Evolutionary conservation across 1,140 invertebrate genomes (phyloP), one percentile per base, ranked within the genome.

Genomic region (Lepidotrigona ventralis): DNA sequence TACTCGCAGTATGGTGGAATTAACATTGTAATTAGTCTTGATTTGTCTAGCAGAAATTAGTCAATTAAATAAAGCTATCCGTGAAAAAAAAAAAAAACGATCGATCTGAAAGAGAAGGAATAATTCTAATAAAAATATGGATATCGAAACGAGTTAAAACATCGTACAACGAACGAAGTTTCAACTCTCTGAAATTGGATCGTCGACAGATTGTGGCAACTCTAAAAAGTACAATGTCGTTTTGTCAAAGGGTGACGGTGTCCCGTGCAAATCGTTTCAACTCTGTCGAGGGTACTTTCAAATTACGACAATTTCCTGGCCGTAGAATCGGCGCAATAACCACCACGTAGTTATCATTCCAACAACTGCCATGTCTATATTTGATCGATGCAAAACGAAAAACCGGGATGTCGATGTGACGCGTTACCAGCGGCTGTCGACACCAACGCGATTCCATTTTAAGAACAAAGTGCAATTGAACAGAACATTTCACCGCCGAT

Each of bases 381-480:
- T 80, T 33, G 51, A 63, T 63, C 19, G n/a, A n/a, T 8, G 17
- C 15, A n/a, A 74, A 66, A 77, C 26, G 64, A 77, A 26, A 46
- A n/a, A 33, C 3, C 26, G 26, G 23, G 76, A 63, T 39, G 29
- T 23, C n/a, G 46, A 58, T 23, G 56, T 19, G 56, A 21, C 19
- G 5, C n/a, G 11, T 33, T 39, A 39, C 33, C 39, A 6, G 39
- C 4, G 53, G 9, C n/a, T 64, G 19, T 58, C 54, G 80, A 51
- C 39, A 70, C 71, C 1, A 21, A 14, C 60, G 33, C 4, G 39
- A 29, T 39, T 75, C 51, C 79, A 56, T 81, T 75, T 75, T 53
- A 68, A 68, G 63, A 68, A 81, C 79, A 81, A 81, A 58, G 53
- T 26, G 51, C 63, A 75, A 81, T 75, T 75, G 71, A 68, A 26